Conservation (phyloP, 2,113 vertebrate genomes). For the Strigops habroptila region DNA sequence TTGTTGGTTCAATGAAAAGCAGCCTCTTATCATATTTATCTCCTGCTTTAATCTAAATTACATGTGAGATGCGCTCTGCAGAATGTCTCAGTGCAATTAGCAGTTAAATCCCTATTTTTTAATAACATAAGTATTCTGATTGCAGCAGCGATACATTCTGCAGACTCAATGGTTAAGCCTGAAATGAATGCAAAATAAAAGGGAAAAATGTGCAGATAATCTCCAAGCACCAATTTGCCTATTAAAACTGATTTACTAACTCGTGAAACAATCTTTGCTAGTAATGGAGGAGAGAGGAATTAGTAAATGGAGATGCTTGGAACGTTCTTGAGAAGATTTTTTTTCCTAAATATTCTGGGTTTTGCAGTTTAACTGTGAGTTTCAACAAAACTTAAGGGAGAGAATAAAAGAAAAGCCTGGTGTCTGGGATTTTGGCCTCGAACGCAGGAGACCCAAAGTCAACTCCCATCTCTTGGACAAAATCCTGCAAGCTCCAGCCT, state of each 20-base stretch:
- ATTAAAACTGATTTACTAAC: neutral
- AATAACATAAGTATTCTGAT: neutral
- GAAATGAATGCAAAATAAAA: neutral
- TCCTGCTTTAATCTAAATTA: conserved; percentile 34
- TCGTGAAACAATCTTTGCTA: neutral
- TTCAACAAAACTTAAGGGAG: neutral
- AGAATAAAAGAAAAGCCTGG: neutral
- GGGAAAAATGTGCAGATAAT: neutral
- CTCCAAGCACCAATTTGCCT: neutral
- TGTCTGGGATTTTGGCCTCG: neutral
- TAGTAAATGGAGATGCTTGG: neutral
- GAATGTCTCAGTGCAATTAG: conserved; percentile 24
- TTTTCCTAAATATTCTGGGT: neutral
- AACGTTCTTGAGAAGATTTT: neutral
- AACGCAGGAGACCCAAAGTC: neutral
- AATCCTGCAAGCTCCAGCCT: neutral
- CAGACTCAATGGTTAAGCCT: neutral
- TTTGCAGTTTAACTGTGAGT: neutral
- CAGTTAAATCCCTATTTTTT: neutral
- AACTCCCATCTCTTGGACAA: neutral
- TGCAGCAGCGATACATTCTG: neutral
- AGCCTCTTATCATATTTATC: conserved; percentile 9
- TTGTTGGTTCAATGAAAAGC: neutral
- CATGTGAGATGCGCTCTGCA: neutral
- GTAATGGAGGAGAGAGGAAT: neutral